Conservation (phyloP, 1,140 invertebrate genomes). For the Neodiprion virginianus region DNA sequence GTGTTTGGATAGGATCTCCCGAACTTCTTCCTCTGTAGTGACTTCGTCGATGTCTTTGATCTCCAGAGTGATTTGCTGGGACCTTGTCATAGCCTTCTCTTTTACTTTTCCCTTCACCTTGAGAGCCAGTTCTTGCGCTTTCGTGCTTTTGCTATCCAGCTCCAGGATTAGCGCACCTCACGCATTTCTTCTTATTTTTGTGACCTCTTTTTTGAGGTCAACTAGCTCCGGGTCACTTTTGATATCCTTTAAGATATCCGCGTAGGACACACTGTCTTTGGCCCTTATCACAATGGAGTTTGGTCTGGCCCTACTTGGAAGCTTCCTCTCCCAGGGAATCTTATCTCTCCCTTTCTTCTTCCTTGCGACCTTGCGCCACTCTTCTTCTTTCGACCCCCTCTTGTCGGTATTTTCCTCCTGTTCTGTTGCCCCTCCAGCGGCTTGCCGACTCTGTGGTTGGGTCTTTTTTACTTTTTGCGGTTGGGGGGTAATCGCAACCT, state of each 20-base stretch:
- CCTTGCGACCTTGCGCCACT: neutral
- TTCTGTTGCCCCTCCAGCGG: neutral
- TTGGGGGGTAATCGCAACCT: too few species aligned
- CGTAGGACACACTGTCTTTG: conserved; percentile 1
- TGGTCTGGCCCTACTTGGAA: neutral
- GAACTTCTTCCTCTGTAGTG: neutral
- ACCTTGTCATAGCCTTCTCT: conserved; percentile 8
- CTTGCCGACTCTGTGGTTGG: too few species aligned
- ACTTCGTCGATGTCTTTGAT: conserved; percentile 14
- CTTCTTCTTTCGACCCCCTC: neutral
- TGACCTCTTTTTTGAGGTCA: neutral
- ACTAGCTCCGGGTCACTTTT: conserved; percentile 12
- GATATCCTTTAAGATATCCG: conserved; percentile 10
- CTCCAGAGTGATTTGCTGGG: conserved; percentile 1
- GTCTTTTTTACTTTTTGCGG: too few species aligned
- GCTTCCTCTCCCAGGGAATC: conserved; percentile 2
- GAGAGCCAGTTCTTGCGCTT: neutral
- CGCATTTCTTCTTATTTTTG: conserved; percentile 4
- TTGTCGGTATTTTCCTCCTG: neutral
- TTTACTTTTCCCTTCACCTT: neutral
- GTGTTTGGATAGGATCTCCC: too few species aligned
- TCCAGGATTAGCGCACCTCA: conserved; percentile 8
- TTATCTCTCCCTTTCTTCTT: neutral
- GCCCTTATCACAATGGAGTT: neutral
- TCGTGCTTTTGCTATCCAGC: neutral